Evolutionary conservation across 2,797 vertebrate species (phyloP), one percentile per base, ranked within the genome.

Genomic region (Phaenicophaeus curvirostris): DNA sequence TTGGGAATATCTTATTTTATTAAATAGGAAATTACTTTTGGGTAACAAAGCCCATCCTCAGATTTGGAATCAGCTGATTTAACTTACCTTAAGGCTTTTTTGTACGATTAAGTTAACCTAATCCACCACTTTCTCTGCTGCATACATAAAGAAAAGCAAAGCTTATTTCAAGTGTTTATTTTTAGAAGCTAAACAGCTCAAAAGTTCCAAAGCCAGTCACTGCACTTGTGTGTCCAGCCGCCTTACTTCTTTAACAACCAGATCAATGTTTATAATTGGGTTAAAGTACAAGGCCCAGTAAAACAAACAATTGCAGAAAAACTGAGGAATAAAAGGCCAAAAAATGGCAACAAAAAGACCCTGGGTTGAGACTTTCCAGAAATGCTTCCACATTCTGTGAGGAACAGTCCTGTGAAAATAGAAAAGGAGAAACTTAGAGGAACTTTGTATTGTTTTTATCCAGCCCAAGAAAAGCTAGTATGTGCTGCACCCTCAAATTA

Each of bases 281-380:
- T 98, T 98, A 97, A 99, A 99, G 96, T 99, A 99, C 85, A 99
- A 98, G 42, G 98, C 98, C 99, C 99, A 99, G 97, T 99, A 99
- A 97, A 99, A 99, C 80, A 99, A 96, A 96, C 98, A 99, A 94
- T 99, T 99, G 98, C 99, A 99, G 84, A 99, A 96, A 96, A 99
- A 99, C 94, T 99, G 99, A 35, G 99, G 99, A 90, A 99, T 97
- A 46, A 99, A 97, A 89, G 98, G 99, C 99, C 99, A 99, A 95
- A 99, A 97, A 87, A 99, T 96, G 46, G 98, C 98, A 62, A 99
- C 98, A 85, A 98, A 98, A 79, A 99, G 98, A n/a, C 98, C 98
- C 96, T 99, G 98, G n/a, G 98, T 98, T 27, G 98, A 98, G 91
- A 99, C 98, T 93, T 98, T 98, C 98, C 98, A 99, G 96, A 99